Conservation (phyloP, 2,888 invertebrate species). For the Neocrepidodera transversa region DNA sequence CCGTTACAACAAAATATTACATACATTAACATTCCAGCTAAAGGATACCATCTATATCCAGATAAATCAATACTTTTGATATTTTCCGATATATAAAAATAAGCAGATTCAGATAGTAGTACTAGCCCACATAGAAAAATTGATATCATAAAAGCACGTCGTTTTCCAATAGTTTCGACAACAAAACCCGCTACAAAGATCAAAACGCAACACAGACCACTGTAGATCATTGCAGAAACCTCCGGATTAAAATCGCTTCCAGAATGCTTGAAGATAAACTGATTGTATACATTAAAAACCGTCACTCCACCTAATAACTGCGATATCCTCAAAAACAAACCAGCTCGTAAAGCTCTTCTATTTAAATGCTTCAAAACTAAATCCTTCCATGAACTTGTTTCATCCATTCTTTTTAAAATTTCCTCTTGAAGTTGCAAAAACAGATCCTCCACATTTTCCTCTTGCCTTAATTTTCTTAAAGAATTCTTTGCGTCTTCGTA, state of each 20-base stretch:
- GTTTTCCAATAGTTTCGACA: conserved; percentile 45
- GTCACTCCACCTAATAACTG: conserved; percentile 51
- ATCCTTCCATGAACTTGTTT: conserved; percentile 50
- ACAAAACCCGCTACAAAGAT: conserved; percentile 41
- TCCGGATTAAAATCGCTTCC: conserved; percentile 45
- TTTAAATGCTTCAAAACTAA: conserved; percentile 47
- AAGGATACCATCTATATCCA: conserved; percentile 29
- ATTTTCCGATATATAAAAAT: conserved; percentile 43
- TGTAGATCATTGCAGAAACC: conserved; percentile 39
- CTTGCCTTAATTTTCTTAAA: conserved; percentile 43
- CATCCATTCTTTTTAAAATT: conserved; percentile 49
- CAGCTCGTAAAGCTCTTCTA: conserved; percentile 46
- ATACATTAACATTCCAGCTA: conserved; percentile 50
- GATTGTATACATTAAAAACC: conserved; percentile 48
- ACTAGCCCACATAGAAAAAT: conserved; percentile 44
- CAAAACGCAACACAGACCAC: conserved; percentile 34
- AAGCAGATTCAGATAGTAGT: conserved; percentile 41
- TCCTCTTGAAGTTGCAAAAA: conserved; percentile 43
- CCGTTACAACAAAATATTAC: conserved; percentile 46
- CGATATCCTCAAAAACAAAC: conserved; percentile 45
- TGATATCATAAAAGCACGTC: conserved; percentile 44
- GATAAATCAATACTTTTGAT: conserved; percentile 20
- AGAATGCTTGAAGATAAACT: conserved; percentile 51
- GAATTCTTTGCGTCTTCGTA: conserved; percentile 43
- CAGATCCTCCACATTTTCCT: conserved; percentile 44